Base-by-base conservation (phyloP, 2,888 invertebrate genomes). In the Drosophila acutilabella region DNA sequence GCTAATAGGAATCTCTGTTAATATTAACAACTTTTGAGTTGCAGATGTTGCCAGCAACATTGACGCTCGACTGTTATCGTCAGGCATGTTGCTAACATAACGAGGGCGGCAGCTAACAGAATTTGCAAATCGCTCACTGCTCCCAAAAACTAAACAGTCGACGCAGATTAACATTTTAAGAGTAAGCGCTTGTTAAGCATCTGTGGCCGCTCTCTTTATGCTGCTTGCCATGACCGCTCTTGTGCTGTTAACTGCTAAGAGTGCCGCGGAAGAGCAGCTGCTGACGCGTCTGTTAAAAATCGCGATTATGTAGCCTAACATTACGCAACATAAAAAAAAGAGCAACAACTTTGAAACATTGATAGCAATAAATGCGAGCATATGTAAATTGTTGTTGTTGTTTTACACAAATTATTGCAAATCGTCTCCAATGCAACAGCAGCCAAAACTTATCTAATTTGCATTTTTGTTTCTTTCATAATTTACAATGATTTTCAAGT, bases 291-390 rank as follows among this genome's bases (percentile, higher is more conserved):
- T 78, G 81, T 83, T 82, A 86, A 68, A 67, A 74, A 78, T 75
- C 71, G 71, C 81, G 88, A 88, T 88, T 83, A 83, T 83, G 83
- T 85, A 81, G 81, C 85, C 88, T 89, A 89, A 85, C 85, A 89
- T 89, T 89, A 85, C 89, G 89, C 85, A 85, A 85, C 87, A 79
- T 79, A 72, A 70, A 86, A 81, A 81, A 56, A 57, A 75, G 64
- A 70, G 64, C 73, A 84, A 71, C 64, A 71, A 71, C 65, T 52
- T 42, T 50, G n/a, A 41, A 41, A 23, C 13, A 13, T 36, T 71
- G 51, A 64, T 74, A 68, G 70, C 59, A 59, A 70, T 74, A 52
- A 61, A 57, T 48, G 58, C 64, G 45, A 53, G 45, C 57, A 44
- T 57, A 40, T 50, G 16, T 65, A 44, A 33, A 16, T 14, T 58